A percentile compares a stretch with the other conserved stretches of the same genome.
Conservation (phyloP, 2,888 invertebrate genomes). For the Heteropelma amictum region DNA sequence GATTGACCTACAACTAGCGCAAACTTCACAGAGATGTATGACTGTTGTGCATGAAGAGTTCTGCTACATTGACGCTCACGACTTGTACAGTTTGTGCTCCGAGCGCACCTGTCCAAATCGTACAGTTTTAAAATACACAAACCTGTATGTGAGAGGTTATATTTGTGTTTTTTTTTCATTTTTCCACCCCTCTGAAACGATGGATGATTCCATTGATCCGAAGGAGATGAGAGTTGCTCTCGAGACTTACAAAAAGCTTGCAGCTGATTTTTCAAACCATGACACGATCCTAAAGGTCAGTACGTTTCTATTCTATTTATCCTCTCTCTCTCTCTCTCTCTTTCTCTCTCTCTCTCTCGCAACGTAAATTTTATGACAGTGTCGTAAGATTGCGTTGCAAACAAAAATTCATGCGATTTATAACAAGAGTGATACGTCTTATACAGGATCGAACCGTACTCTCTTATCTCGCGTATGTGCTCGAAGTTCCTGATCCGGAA, state of each 20-base stretch:
- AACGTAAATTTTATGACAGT: neutral
- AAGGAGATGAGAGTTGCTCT: constrained; percentile 72
- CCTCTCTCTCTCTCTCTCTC: neutral
- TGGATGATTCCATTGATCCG: constrained; percentile 71
- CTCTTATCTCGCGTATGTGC: constrained; percentile 73
- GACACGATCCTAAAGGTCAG: constrained; percentile 76
- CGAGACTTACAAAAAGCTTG: constrained; percentile 74
- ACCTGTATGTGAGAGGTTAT: constrained; percentile 30
- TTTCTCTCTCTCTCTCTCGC: neutral
- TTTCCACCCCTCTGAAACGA: constrained; percentile 18
- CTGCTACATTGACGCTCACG: too few species aligned
- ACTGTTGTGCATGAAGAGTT: too few species aligned
- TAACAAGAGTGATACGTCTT: too few species aligned
- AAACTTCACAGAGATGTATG: too few species aligned
- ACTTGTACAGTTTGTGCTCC: too few species aligned
- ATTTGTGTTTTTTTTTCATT: too few species aligned
- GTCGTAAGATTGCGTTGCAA: too few species aligned
- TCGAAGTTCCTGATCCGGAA: constrained; percentile 72
- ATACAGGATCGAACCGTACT: constrained; percentile 75
- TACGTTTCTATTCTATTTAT: constrained; percentile 11
- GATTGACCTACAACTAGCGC: too few species aligned
- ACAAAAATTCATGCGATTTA: too few species aligned
- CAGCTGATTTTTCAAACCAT: constrained; percentile 73
- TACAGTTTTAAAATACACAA: neutral
- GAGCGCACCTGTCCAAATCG: too few species aligned